phyloP scores from a whole-genome alignment of 2,888 invertebrate species.

The Cephus nigrinus region DNA sequence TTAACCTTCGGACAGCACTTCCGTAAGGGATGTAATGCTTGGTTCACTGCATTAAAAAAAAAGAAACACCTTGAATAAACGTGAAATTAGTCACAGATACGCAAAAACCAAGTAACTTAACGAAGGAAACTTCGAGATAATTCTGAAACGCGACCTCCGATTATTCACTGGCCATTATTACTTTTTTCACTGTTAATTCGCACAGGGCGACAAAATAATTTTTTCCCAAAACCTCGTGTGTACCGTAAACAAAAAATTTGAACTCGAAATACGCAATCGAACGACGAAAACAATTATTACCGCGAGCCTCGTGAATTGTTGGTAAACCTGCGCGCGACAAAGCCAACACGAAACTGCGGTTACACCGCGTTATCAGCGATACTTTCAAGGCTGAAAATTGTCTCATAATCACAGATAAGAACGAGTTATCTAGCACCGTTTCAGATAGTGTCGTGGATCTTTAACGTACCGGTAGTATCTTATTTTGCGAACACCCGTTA shows the following conservation, averaged over 20 bases:
- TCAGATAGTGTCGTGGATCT: neutral
- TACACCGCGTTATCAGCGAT: neutral
- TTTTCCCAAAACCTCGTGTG: too few relatives aligned
- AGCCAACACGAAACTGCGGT: neutral
- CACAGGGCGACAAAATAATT: neutral
- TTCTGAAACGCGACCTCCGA: neutral
- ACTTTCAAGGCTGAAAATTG: slow-evolving; percentile 11
- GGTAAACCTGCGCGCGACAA: neutral
- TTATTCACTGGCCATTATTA: neutral
- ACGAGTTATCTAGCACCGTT: neutral
- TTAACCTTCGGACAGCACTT: neutral
- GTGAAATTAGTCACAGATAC: neutral
- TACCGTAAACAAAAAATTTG: neutral
- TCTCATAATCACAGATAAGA: slow-evolving; percentile 8
- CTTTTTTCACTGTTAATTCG: neutral
- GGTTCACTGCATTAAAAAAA: neutral
- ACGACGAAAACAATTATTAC: neutral
- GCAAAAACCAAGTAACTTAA: neutral
- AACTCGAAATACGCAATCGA: neutral
- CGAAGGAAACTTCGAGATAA: neutral
- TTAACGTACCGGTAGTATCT: neutral
- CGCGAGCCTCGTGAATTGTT: neutral
- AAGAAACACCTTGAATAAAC: neutral
- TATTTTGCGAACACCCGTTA: neutral
- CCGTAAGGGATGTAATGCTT: neutral